Conservation (phyloP, 2,113 vertebrate genomes). For the Rutilus rutilus region DNA sequence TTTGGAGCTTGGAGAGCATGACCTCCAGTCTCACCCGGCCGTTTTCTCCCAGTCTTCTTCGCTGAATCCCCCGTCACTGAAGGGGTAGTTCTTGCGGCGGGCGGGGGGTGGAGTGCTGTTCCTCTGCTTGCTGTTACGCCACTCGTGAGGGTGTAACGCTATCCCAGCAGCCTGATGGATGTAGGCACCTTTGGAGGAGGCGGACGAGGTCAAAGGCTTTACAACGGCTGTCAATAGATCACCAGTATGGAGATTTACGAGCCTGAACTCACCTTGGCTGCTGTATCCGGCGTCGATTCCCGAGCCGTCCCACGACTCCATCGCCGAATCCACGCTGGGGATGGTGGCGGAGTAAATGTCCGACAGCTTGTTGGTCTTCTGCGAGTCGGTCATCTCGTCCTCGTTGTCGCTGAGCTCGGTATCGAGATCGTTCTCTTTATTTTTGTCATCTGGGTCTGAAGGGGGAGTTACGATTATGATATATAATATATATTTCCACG, state of each 20-base stretch:
- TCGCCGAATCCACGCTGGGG: constrained; percentile 91
- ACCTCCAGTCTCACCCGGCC: constrained; percentile 79
- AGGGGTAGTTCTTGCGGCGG: constrained; percentile 86
- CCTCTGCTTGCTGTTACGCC: constrained; percentile 83
- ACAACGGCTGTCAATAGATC: neutral
- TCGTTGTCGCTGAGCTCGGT: constrained; percentile 86
- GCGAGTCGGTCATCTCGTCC: constrained; percentile 84
- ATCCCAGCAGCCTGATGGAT: constrained; percentile 80
- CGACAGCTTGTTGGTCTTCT: constrained; percentile 84
- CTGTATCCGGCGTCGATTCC: constrained; percentile 88
- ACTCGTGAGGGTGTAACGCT: constrained; percentile 83
- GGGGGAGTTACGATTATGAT: constrained; percentile 29
- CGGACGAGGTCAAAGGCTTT: neutral
- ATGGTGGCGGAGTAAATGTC: constrained; percentile 87
- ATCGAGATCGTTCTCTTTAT: constrained; percentile 72
- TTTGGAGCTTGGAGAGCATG: constrained; percentile 63
- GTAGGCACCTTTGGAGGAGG: constrained; percentile 76
- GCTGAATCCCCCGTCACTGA: constrained; percentile 85
- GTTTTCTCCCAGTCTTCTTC: constrained; percentile 94
- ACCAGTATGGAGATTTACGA: no score
- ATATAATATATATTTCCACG: no score
- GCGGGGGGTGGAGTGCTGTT: constrained; percentile 81
- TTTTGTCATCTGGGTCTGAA: constrained; percentile 78
- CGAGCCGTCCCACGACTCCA: constrained; percentile 95
- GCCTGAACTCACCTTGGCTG: constrained; percentile 80